These are phyloP conservation scores for Cacoxenus indagator DNA, from an alignment of 2,888 invertebrate genomes.

Conservation along the genomic window DNA sequence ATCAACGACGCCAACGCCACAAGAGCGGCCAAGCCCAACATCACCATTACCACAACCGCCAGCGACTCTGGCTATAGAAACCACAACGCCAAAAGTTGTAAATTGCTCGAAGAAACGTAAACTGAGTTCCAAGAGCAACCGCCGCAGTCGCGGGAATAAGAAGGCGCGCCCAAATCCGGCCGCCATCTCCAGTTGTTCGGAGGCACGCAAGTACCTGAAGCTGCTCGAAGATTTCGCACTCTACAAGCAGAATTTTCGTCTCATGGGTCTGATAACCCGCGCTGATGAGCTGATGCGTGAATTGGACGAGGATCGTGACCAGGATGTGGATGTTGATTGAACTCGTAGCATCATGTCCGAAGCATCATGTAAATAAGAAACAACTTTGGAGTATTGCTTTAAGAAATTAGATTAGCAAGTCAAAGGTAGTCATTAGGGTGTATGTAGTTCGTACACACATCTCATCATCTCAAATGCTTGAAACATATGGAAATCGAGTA, in stretches of 20 bases:
- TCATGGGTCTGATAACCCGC: conserved; percentile 65
- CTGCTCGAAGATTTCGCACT: conserved; percentile 65
- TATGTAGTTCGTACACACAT: neutral
- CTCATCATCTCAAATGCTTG: neutral
- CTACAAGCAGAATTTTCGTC: conserved; percentile 62
- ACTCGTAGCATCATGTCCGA: neutral
- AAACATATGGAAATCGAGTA: neutral
- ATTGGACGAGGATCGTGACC: conserved; percentile 52
- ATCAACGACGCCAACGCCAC: neutral
- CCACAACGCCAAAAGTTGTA: conserved; percentile 40
- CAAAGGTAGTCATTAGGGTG: neutral
- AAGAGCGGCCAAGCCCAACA: neutral
- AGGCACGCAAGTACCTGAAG: conserved; percentile 66
- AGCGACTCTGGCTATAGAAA: neutral
- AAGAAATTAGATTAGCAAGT: neutral
- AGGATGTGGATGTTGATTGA: conserved; percentile 33
- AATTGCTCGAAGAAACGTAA: conserved; percentile 37
- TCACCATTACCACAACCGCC: neutral
- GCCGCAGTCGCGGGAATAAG: conserved; percentile 1
- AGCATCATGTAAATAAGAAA: neutral
- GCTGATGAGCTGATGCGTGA: conserved; percentile 66
- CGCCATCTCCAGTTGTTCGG: conserved; percentile 47
- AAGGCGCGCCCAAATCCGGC: conserved; percentile 39
- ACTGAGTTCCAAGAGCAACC: conserved; percentile 23
- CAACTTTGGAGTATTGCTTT: neutral